A percentile compares a stretch with the other conserved stretches of the same genome.
phyloP scores from a whole-genome alignment of 2,797 vertebrate genomes.

The Lagocephalus sceleratus region DNA sequence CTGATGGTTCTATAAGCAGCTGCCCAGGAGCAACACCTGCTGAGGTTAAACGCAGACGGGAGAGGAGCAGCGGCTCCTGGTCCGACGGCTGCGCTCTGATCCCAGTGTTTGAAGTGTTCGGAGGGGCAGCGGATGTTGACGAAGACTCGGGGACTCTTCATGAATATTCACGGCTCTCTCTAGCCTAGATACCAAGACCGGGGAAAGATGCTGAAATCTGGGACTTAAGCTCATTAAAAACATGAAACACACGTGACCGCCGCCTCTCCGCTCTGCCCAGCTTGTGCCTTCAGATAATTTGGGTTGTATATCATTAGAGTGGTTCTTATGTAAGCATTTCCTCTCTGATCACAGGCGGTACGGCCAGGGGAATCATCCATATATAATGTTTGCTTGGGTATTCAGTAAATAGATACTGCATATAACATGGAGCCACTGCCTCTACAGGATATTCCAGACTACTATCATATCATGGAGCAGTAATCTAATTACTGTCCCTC shows the following conservation, averaged over 20 bases:
- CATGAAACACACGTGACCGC: constrained; percentile 16
- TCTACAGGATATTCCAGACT: constrained; percentile 10
- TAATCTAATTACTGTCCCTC: constrained; percentile 39
- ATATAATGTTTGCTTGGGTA: no score
- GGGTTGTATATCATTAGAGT: constrained; percentile 29
- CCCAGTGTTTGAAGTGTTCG: constrained; percentile 36
- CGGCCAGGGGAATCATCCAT: constrained; percentile 17
- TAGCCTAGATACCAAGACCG: constrained; percentile 37
- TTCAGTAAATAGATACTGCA: no score
- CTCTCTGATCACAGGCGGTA: constrained; percentile 19
- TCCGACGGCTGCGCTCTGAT: no score
- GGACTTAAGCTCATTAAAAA: constrained; percentile 49
- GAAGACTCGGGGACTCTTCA: constrained; percentile 36
- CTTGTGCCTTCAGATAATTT: constrained; percentile 24
- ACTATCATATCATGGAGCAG: constrained; percentile 27
- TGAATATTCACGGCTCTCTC: constrained; percentile 50
- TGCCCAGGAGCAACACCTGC: no score
- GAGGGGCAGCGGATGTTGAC: constrained; percentile 42
- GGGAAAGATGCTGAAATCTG: constrained; percentile 49
- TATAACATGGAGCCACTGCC: no score
- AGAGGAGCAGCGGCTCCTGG: no score
- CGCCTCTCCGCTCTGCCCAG: constrained; percentile 17
- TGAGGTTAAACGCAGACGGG: no score
- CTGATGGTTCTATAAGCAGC: no score
- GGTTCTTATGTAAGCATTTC: constrained; percentile 27